These are phyloP conservation scores for Pseudomyrmex cubaensis DNA, from an alignment of 1,140 invertebrate genomes.

Conservation along the genomic window DNA sequence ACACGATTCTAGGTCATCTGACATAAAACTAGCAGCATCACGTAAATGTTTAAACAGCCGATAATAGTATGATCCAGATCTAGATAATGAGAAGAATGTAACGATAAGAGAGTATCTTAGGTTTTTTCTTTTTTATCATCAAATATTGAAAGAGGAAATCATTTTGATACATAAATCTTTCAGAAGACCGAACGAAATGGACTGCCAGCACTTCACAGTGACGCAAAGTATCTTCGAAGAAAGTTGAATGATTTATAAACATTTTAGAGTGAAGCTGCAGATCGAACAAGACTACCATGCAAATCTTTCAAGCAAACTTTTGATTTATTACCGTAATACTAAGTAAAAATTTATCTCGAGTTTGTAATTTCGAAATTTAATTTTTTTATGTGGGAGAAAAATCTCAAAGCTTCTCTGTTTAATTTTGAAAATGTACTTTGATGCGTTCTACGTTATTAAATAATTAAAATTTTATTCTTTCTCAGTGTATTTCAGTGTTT, in stretches of 20 bases:
- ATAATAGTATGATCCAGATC: not conserved
- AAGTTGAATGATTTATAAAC: constrained; percentile 26
- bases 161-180: constrained; percentile 7
- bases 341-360: too few species aligned
- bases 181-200: not conserved
- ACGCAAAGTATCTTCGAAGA: not conserved
- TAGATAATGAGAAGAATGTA: not conserved
- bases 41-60: not conserved
- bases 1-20: too few species aligned
- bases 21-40: too few species aligned
- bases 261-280: not conserved
- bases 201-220: not conserved
- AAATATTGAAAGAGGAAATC: not conserved
- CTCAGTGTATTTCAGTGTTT: not conserved
- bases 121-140: not conserved
- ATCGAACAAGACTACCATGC: not conserved
- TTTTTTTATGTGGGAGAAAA: not conserved
- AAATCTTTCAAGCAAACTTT: not conserved
- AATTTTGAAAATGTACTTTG: not conserved
- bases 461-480: not conserved
- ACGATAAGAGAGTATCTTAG: not conserved
- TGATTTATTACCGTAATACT: constrained; percentile 11
- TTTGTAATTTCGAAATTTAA: too few species aligned
- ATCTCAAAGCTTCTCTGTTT: not conserved
- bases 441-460: not conserved